A percentile compares a stretch with the other conserved stretches of the same genome.
These are phyloP conservation scores for Amorpha juglandis DNA, from an alignment of 2,888 invertebrate genomes.

Conservation along the genomic window DNA sequence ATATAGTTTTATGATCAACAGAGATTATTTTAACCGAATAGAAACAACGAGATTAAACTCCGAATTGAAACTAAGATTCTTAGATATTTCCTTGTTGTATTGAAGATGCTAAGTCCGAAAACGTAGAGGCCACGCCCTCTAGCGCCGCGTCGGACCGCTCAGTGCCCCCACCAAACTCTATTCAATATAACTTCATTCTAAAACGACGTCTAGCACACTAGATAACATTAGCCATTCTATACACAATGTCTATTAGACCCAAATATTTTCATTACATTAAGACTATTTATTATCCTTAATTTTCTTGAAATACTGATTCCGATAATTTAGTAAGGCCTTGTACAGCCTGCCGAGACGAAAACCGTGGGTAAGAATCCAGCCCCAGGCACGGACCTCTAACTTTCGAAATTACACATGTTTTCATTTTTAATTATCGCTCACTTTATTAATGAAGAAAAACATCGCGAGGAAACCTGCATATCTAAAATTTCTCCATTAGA, in stretches of 20 bases:
- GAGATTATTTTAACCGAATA: conserved; percentile 57
- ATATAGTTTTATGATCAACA: conserved; percentile 46
- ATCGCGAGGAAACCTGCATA: no score
- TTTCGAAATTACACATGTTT: no score
- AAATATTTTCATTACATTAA: neutral
- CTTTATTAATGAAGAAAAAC: no score
- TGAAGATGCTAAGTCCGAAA: conserved; percentile 43
- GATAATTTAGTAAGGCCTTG: no score
- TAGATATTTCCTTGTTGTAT: conserved; percentile 50
- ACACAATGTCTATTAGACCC: no score
- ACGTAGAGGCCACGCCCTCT: conserved; percentile 28
- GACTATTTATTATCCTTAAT: neutral
- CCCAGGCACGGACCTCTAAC: no score
- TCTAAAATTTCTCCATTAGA: no score
- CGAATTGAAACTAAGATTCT: conserved; percentile 63
- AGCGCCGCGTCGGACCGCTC: conserved; percentile 22
- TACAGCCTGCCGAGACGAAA: no score
- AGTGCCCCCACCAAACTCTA: conserved; percentile 25
- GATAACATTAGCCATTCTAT: neutral
- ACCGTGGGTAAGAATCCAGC: no score
- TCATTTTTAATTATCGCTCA: no score
- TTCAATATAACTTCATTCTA: conserved; percentile 33
- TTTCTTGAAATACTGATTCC: neutral
- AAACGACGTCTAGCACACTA: neutral
- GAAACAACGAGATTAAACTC: conserved; percentile 59